Base-by-base conservation (phyloP, 1,140 invertebrate species). In the Zaprionus inermis region DNA sequence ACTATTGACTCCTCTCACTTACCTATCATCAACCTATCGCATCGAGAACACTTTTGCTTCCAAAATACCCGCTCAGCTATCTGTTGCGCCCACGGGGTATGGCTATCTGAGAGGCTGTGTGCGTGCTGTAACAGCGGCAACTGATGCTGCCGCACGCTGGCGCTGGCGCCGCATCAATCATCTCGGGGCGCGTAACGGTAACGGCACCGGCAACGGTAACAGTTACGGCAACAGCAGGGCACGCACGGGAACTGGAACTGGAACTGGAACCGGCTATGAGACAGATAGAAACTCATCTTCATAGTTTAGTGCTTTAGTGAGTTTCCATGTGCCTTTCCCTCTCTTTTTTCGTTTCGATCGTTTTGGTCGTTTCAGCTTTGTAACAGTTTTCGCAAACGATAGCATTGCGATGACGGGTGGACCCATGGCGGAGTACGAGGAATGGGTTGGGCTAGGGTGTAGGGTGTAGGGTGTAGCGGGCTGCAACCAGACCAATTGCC, bases 311-410 rank as follows among this genome's bases (percentile, higher is more conserved):
- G 71, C 63, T 73, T 76, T 52, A 67, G 63, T 58, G 44, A 49
- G 44, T 76, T 73, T 46, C 49, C 46, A 68, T 56, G 38, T 6
- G 38, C 38, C 66, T 51, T 59, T 66, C 28, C 2, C 0, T 38
- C 34, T 54, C 36, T 36, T 10, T 36, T 36, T 64, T 41, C 32
- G 28, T 46, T 38, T 54, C 28, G 64, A 41, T 28, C 51, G 54
- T 68, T 74, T 56, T 64, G 38, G 28, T 41, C 36, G 71, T 49
- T 64, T 77, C 59, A 71, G 71, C 72, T 77, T 77, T 82, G 82
- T 74, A 86, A 89, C 83, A 88, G 79, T 86, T 88, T 81, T 89
- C 41, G 73, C 83, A 88, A 88, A 88, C 80, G 73, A 78, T 88
- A 77, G 76, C 66, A 67, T 14, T 55, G 61, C 5, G 41, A 30